Percentiles rank a stretch among this genome's conserved stretches.
Conservation (phyloP, 2,888 invertebrate species). For the Dysmachus trigonus region DNA sequence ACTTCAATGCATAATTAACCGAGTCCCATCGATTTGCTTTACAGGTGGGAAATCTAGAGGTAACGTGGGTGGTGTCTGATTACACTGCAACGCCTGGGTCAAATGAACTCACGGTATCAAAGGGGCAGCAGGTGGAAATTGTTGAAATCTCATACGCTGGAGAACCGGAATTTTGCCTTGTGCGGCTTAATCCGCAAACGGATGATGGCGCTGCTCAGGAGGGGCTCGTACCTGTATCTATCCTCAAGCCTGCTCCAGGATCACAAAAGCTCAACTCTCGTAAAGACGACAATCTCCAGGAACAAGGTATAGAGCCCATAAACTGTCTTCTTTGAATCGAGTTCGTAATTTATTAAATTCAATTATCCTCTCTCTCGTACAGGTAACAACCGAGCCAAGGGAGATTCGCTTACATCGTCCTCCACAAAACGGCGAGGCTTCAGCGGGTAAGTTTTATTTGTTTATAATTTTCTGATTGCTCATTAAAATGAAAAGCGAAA, state of each 20-base stretch:
- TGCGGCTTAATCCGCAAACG: slow-evolving; percentile 69
- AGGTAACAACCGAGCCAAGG: slow-evolving; percentile 65
- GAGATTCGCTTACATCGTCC: slow-evolving; percentile 72
- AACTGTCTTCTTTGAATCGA: neutral
- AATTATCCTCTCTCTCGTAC: slow-evolving; percentile 65
- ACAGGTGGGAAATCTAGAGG: slow-evolving; percentile 82
- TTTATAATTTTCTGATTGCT: neutral
- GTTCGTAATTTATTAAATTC: neutral
- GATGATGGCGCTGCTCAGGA: slow-evolving; percentile 71
- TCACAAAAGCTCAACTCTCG: slow-evolving; percentile 62
- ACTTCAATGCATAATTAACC: neutral
- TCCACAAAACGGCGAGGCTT: slow-evolving; percentile 86
- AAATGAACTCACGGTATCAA: slow-evolving; percentile 83
- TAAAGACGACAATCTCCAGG: slow-evolving; percentile 62
- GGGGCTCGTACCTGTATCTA: slow-evolving; percentile 82
- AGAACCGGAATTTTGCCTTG: slow-evolving; percentile 76
- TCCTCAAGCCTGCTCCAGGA: slow-evolving; percentile 78
- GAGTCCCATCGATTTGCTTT: slow-evolving; percentile 55
- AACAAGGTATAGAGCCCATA: slow-evolving; percentile 58
- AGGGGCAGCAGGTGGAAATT: slow-evolving; percentile 94
- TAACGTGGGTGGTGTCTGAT: slow-evolving; percentile 92
- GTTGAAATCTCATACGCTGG: slow-evolving; percentile 76
- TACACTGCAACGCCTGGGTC: slow-evolving; percentile 78
- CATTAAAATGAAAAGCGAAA: neutral
- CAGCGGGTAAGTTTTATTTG: slow-evolving; percentile 75